A percentile compares a stretch with the other conserved stretches of the same genome.
Conservation (phyloP, 2,797 vertebrate species). For the Rhinogobio ventralis region DNA sequence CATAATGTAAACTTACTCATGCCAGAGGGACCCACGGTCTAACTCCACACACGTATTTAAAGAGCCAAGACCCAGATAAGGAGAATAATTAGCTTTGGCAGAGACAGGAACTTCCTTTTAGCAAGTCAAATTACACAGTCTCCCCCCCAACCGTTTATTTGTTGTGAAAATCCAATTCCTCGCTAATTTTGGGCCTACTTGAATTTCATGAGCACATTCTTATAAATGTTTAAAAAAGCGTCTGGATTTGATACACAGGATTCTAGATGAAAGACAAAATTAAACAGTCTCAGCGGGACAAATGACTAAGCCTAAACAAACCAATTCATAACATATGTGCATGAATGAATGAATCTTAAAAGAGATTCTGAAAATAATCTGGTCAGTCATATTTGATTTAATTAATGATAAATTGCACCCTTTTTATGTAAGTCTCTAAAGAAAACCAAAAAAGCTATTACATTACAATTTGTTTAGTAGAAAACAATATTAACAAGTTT, state of each 20-base stretch:
- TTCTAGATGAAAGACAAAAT: conserved; percentile 34
- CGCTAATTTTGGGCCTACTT: conserved; percentile 50
- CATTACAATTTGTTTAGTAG: background rate
- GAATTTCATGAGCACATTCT: conserved; percentile 58
- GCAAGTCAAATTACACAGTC: conserved; percentile 59
- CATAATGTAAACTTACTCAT: conserved; percentile 22
- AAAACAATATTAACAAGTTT: too few relatives aligned
- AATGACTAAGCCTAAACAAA: conserved; percentile 36
- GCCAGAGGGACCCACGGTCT: conserved; percentile 4
- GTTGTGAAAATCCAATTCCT: conserved; percentile 55
- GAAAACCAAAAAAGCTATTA: background rate
- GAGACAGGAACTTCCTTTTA: conserved; percentile 58
- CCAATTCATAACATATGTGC: conserved; percentile 4
- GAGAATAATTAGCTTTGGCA: conserved; percentile 56
- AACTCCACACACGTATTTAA: conserved; percentile 32
- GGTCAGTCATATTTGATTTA: background rate
- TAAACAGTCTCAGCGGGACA: conserved; percentile 38
- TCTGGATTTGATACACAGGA: conserved; percentile 45
- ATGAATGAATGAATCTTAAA: background rate
- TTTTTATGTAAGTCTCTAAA: background rate
- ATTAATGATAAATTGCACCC: background rate
- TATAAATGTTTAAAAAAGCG: conserved; percentile 61
- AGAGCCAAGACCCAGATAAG: conserved; percentile 49
- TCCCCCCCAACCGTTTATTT: conserved; percentile 52
- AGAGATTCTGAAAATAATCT: background rate